Base-by-base conservation (phyloP, 2,113 vertebrate genomes). In the Hippocampus barbouri region DNA sequence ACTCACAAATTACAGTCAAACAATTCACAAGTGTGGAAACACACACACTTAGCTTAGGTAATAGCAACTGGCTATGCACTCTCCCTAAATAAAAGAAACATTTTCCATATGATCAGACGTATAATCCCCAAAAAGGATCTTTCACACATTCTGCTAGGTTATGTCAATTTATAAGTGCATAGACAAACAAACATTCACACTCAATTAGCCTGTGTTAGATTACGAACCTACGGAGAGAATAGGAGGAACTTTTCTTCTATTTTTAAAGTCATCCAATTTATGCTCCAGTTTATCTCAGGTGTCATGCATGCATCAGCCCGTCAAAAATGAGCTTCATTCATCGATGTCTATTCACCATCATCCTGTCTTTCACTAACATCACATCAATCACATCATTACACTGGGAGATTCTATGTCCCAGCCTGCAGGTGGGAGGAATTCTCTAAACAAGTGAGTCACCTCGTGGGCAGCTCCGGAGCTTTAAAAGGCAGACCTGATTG, bases 371-470 rank as follows among this genome's bases (percentile, higher is more conserved):
- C 47, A 54, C 56, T 51, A 74, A 4, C 27, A 71, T 65, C 68
- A 4, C 34, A 71, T 63, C 68, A 8, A 10, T 18, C 68, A 38
- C 34, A 45, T 53, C 74, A 69, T 66, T 43, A 40, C 53, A 59
- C 23, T 62, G 34, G 67, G 51, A 65, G 27, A 57, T 25, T 56
- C 16, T 56, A 40, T 18, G 5, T 56, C 49, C 21, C 23, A 14
- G 30, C 21, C 27, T 38, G 20, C 14, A 75, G 56, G 85, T 82
- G 77, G 82, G 80, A 73, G 85, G 83, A 84, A 75, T 76, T 67
- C 74, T 71, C 43, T 72, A 16, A 70, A 75, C 56, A 8, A 43
- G 27, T 86, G 81, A 87, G 54, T 87, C 86, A 89, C 34, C n/a
- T 40, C 45, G 83, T 81, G 73, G 72, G 75, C 49, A 74, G 71